Conservation (phyloP, 2,888 invertebrate genomes). For the Noctua comes region DNA sequence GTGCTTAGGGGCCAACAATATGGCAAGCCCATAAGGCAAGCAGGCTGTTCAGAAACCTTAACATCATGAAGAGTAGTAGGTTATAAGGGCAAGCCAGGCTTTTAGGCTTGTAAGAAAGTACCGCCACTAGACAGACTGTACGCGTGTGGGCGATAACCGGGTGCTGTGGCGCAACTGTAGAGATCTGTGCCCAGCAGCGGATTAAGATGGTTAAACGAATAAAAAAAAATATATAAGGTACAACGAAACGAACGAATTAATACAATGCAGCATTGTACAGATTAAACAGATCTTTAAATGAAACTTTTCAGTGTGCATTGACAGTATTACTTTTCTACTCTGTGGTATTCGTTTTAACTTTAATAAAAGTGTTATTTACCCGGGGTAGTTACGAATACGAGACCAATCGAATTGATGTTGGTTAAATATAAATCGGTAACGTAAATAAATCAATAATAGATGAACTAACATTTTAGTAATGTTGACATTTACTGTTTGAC, state of each 20-base stretch:
- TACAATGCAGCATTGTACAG: not conserved
- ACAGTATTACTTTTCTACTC: not conserved
- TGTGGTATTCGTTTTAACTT: not conserved
- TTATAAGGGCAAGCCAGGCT: no score
- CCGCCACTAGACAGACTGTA: not conserved
- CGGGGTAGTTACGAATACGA: not conserved
- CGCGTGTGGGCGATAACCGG: not conserved
- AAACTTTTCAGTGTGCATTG: not conserved
- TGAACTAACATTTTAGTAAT: slow-evolving; percentile 12
- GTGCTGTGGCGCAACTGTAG: no score
- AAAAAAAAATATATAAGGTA: no score
- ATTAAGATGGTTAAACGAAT: not conserved
- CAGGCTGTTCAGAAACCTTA: no score
- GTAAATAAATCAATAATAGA: slow-evolving; percentile 16
- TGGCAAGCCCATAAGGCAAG: no score
- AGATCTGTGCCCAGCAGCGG: not conserved
- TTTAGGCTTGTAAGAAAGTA: no score
- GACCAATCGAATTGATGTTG: not conserved
- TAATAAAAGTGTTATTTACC: not conserved
- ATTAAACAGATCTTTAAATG: not conserved
- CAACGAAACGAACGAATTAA: no score
- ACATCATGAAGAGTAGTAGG: no score
- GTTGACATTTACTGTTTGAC: slow-evolving; percentile 32
- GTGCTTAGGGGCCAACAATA: no score
- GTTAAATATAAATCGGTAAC: slow-evolving; percentile 9